Conservation (phyloP, 2,888 invertebrate species). For the Cheiracanthium punctorium region DNA sequence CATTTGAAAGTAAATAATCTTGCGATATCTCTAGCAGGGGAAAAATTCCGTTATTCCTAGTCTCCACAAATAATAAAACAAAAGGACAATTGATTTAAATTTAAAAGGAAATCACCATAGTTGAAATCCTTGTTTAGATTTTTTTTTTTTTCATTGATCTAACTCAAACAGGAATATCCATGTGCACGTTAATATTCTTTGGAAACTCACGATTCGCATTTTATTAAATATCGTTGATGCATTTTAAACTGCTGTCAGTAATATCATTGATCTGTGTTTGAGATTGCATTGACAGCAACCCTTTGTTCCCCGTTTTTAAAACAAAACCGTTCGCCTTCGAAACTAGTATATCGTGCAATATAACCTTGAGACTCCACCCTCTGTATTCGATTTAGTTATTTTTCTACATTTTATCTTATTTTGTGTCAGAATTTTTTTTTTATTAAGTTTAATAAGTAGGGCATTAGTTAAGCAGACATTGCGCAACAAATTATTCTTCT, state of each 20-base stretch:
- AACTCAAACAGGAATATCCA: no score
- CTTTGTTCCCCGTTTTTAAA: background rate
- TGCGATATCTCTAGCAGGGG: no score
- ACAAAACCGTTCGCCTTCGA: background rate
- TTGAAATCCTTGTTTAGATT: no score
- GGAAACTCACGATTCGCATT: background rate
- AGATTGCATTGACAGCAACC: background rate
- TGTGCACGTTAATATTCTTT: background rate
- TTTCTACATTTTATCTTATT: background rate
- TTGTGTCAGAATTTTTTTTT: constrained; percentile 19
- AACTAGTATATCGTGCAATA: background rate
- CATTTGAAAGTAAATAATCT: no score
- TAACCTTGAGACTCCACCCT: constrained; percentile 2
- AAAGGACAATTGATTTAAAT: no score
- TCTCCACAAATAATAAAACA: no score
- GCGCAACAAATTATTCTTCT: no score
- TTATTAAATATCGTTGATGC: background rate
- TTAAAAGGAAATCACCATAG: no score
- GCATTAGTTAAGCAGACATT: background rate
- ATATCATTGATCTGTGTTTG: background rate
- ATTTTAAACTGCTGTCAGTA: background rate
- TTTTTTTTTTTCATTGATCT: no score
- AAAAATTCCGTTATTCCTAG: no score
- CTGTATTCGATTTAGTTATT: background rate
- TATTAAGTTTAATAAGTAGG: constrained; percentile 3